Percentiles rank a stretch among this genome's conserved stretches.
Evolutionary conservation across 37 sponge, comb jelly and placozoan species (phyloP).

Genomic region (Dysidea cf. avara): DNA sequence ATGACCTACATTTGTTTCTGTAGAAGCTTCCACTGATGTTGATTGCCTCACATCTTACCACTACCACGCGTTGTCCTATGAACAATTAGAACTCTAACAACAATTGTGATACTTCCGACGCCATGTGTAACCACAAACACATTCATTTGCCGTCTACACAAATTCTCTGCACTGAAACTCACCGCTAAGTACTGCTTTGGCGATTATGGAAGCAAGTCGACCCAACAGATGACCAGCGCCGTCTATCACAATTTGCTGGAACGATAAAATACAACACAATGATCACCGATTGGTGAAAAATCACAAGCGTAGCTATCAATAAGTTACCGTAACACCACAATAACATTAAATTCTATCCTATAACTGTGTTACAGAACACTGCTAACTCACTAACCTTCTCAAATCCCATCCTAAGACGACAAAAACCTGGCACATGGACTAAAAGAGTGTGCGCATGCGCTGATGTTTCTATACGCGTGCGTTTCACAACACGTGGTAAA

Average conservation of each 20-base stretch:
- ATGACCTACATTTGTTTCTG: constrained; percentile 90
- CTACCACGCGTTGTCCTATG: constrained; percentile 84
- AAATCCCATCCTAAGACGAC: constrained; percentile 55
- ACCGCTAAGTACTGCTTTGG: constrained; percentile 88
- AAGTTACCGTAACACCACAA: too few relatives aligned
- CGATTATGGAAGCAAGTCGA: constrained; percentile 85
- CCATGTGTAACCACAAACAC: too few relatives aligned
- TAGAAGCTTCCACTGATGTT: constrained; percentile 96
- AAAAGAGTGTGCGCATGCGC: constrained; percentile 44
- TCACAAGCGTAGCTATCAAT: too few relatives aligned
- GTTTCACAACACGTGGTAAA: too few relatives aligned
- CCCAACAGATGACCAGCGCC: constrained; percentile 90
- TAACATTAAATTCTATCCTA: too few relatives aligned
- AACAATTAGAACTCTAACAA: background rate
- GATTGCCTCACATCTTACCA: constrained; percentile 95
- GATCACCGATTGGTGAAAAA: too few relatives aligned
- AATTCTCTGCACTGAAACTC: too few relatives aligned
- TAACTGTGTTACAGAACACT: too few relatives aligned
- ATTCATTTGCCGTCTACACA: background rate
- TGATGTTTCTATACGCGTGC: too few relatives aligned
- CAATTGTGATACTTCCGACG: too few relatives aligned
- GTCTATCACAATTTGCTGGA: constrained; percentile 88
- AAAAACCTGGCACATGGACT: constrained; percentile 26
- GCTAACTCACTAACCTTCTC: constrained; percentile 74
- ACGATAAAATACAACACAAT: too few relatives aligned